Base-by-base conservation (phyloP, 2,888 invertebrate genomes). In the Trachelus troglodyta region DNA sequence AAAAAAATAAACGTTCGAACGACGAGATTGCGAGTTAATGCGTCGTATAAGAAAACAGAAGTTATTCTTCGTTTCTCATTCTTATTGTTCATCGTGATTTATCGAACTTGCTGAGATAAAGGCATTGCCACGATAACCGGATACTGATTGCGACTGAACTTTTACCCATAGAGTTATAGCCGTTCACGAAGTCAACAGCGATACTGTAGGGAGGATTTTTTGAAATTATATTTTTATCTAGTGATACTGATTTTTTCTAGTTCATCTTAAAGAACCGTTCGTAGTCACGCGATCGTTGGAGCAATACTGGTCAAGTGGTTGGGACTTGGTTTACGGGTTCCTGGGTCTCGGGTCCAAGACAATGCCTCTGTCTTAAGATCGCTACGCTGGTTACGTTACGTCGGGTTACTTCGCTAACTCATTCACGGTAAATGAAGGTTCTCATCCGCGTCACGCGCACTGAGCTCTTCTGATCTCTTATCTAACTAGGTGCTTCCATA, bases 371-470 rank as follows among this genome's bases (percentile, higher is more conserved):
- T 83, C 79, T 31, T 73, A n/a, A 35, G 74, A 35, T 34, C 74
- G 74, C 74, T 30, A 74, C 74, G 34, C 74, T 37, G 74, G 34
- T 74, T 74, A 37, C 74, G 37, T 74, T 74, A 37, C 74, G 74
- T 34, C 71, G 71, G 34, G 56, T 56, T 56, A 71, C 71, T 71
- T 71, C 35, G 74, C 79, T 83, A 80, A 82, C 84, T 85, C 84
- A 86, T 87, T 87, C 86, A 83, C 84, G 79, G 80, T 80, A 82
- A 79, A 79, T 79, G 81, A 79, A 80, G 87, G 86, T 87, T 88
- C 88, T 86, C 88, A 86, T 86, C 83, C 85, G 84, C 85, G 85
- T 88, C 82, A 84, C 84, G 84, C 83, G 83, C 78, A 78, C 80
- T 80, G 82, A 76, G 73, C 80, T 80, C 80, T 80, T 81, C 83